phyloP scores from a whole-genome alignment of 92 coral and sea anemone species.

The Diadumene lineata region DNA sequence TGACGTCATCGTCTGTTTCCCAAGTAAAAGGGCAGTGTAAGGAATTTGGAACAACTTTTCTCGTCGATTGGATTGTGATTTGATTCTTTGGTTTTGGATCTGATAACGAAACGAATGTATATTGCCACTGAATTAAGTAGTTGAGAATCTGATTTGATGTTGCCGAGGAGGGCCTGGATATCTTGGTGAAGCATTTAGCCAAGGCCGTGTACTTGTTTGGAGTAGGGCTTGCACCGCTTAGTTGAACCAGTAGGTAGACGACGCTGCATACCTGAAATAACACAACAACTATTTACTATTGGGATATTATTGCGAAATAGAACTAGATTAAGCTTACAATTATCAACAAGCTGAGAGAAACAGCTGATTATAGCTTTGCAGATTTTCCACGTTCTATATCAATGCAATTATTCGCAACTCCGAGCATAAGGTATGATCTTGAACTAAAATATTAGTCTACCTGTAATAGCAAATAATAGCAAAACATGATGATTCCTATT shows the following conservation, averaged over 20 bases:
- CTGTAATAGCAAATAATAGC: no score
- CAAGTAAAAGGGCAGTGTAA: conserved; percentile 19
- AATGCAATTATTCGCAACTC: no score
- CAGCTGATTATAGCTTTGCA: background rate
- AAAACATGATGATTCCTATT: no score
- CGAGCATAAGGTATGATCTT: no score
- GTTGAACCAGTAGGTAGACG: background rate
- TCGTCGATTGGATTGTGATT: background rate
- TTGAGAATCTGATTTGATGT: conserved; percentile 19
- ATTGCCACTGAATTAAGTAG: background rate
- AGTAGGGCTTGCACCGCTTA: background rate
- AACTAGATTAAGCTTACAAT: background rate
- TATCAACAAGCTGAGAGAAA: background rate
- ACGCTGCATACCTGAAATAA: background rate
- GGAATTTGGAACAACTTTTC: background rate
- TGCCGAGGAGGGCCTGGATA: conserved; percentile 28
- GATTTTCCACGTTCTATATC: background rate
- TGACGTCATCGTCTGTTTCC: conserved; percentile 13
- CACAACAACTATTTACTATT: background rate
- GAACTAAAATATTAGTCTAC: no score
- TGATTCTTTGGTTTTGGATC: background rate
- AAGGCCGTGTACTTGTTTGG: conserved; percentile 1
- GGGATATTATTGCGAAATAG: no score
- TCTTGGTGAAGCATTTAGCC: conserved; percentile 20
- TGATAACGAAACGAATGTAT: background rate